These are phyloP conservation scores for Peromyscus leucopus DNA, from an alignment of 2,113 vertebrate species.

Conservation along the genomic window DNA sequence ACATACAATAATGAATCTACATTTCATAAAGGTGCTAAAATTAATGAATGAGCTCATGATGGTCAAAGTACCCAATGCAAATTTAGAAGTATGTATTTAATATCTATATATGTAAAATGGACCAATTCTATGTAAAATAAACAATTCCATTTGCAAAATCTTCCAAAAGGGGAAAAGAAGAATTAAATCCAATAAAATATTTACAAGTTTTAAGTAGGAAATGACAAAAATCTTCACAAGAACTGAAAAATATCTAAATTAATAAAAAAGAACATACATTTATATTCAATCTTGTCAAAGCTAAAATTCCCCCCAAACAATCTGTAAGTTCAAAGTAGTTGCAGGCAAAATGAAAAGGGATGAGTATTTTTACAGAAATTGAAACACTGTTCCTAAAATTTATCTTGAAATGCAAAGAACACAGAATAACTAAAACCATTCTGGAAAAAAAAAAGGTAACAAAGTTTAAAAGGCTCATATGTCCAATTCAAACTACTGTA, in stretches of 20 bases:
- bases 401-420: background rate
- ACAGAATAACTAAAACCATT: conserved; percentile 23
- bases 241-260: conserved; percentile 11
- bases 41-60: background rate
- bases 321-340: conserved; percentile 2
- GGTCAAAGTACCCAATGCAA: background rate
- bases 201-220: background rate
- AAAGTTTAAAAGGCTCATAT: background rate
- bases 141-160: background rate
- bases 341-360: background rate
- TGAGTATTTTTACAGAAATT: background rate
- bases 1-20: background rate
- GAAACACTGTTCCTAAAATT: background rate
- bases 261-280: background rate
- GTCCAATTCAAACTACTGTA: conserved; percentile 24
- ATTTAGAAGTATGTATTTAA: background rate
- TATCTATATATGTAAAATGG: background rate
- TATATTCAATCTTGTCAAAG: background rate
- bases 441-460: conserved; percentile 19
- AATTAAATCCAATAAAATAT: conserved; percentile 39
- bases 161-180: background rate
- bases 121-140: conserved; percentile 20
- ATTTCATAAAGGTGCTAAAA: background rate
- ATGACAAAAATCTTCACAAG: background rate
- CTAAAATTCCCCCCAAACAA: background rate